Evolutionary conservation across 1,140 invertebrate genomes (phyloP).

Genomic region (Cydia amplana): DNA sequence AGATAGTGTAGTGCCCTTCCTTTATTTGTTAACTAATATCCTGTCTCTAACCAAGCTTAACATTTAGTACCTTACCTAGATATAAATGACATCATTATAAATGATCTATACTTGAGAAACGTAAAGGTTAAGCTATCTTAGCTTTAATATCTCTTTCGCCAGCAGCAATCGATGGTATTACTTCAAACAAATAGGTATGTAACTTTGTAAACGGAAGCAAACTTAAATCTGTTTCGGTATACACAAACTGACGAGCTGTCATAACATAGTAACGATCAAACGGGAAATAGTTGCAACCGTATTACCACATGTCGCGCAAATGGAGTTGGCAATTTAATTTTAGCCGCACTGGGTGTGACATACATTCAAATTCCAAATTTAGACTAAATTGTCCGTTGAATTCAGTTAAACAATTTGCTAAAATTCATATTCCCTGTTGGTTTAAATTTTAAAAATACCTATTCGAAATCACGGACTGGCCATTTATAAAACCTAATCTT

Average conservation of each 20-base stretch:
- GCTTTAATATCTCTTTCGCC: not conserved
- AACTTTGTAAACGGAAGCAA: not conserved
- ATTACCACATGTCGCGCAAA: slow-evolving; percentile 29
- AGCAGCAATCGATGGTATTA: not conserved
- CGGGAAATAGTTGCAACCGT: slow-evolving; percentile 23
- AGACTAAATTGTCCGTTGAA: slow-evolving; percentile 24
- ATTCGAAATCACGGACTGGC: slow-evolving; percentile 29
- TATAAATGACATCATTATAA: not conserved
- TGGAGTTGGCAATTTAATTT: slow-evolving; percentile 26
- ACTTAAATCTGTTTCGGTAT: slow-evolving; percentile 1
- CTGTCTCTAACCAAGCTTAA: not conserved
- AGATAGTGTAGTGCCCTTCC: not conserved
- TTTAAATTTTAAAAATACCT: slow-evolving; percentile 11
- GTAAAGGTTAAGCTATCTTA: not conserved
- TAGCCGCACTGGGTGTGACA: slow-evolving; percentile 25
- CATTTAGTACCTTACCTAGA: not conserved
- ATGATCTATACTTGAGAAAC: not conserved
- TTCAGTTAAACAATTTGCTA: slow-evolving; percentile 10
- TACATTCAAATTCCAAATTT: slow-evolving; percentile 29
- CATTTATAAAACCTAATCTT: slow-evolving; percentile 39
- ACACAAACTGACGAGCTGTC: not conserved
- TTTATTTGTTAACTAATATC: slow-evolving; percentile 11
- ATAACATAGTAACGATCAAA: slow-evolving; percentile 20
- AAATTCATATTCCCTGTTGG: not conserved
- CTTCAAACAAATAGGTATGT: not conserved